A percentile compares a stretch with the other conserved stretches of the same genome.
Evolutionary conservation across 2,113 vertebrate genomes (phyloP).

Genomic region (Corythoichthys intestinalis): DNA sequence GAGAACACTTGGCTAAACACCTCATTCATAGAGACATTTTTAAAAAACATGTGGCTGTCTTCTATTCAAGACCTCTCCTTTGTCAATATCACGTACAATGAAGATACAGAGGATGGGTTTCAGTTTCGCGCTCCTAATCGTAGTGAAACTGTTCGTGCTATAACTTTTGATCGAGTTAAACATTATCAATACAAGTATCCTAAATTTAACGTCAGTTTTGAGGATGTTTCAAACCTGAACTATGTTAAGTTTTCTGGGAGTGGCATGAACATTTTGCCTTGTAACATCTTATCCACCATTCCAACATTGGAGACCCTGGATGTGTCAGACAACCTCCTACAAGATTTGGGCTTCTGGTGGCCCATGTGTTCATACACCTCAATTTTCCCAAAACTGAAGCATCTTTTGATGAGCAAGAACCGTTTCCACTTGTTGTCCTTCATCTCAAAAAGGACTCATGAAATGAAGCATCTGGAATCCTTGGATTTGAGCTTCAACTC

Average conservation of each 20-base stretch:
- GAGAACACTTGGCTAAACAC: conserved; percentile 57
- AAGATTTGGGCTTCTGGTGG: conserved; percentile 63
- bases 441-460: conserved; percentile 43
- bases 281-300: conserved; percentile 50
- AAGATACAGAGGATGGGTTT: conserved; percentile 58
- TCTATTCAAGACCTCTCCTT: conserved; percentile 44
- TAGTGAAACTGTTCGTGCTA: conserved; percentile 20
- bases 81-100: conserved; percentile 59
- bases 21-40: conserved; percentile 43
- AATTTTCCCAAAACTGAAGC: conserved; percentile 53
- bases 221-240: conserved; percentile 26
- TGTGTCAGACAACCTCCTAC: conserved; percentile 60
- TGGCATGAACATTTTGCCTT: conserved; percentile 67
- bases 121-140: conserved; percentile 43
- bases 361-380: conserved; percentile 34
- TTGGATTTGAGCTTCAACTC: conserved; percentile 66
- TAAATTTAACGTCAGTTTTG: conserved; percentile 44
- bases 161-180: conserved; percentile 47
- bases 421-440: conserved; percentile 48
- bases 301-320: conserved; percentile 55
- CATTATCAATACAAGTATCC: conserved; percentile 63
- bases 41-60: conserved; percentile 47
- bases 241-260: conserved; percentile 63
- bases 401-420: conserved; percentile 56
- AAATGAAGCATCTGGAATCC: conserved; percentile 48